Evolutionary conservation across 2,888 invertebrate species (phyloP), one percentile per base, ranked within the genome.

Genomic region (Machimus rusticus): DNA sequence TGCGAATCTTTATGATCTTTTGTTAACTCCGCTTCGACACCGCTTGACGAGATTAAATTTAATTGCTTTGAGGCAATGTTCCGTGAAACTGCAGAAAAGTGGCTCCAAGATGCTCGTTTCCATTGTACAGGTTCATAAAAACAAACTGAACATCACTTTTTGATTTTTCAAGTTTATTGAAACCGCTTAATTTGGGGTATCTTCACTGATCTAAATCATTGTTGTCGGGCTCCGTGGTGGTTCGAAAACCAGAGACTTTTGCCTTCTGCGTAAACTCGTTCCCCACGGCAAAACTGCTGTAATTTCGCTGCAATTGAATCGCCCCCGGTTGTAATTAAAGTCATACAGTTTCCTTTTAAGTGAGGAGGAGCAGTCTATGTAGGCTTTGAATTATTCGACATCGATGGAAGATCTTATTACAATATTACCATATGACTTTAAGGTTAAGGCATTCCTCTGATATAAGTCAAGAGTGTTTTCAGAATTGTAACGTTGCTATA

Each of bases 401-500:
- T 28, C 28, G 66, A n/a, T 78, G 43, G 43, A 78, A 78, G n/a
- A 78, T 78, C 78, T 78, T 43, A 78, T 78, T 78, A 78, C 43
- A 19, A 78, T 39, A 43, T 12, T 78, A 78, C 43, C 37, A 78
- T 39, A 43, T 12, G 14, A 23, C 43, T 78, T 78, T 23, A 23
- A 78, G 43, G 39, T 39, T 37, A 78, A 37, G 39, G 23, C 43
- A 78, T 78, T 78, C 39, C 43, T 23, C 19, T 46, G 78, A 78
- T 78, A 78, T 43, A 78, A 39, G 78, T 78, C 16, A 74, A 74
- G 28, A 23, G 23, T 14, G 12, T 66, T 19, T 66, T 23, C 66
- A 28, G 66, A 66, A 66, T 66, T 66, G 28, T 19, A 28, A 12
- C 19, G 66, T 66, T 66, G 23, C 23, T 28, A n/a, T n/a, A 34